Evolutionary conservation across 2,113 vertebrate genomes (phyloP).

Genomic region (Melanerpes aurifrons): DNA sequence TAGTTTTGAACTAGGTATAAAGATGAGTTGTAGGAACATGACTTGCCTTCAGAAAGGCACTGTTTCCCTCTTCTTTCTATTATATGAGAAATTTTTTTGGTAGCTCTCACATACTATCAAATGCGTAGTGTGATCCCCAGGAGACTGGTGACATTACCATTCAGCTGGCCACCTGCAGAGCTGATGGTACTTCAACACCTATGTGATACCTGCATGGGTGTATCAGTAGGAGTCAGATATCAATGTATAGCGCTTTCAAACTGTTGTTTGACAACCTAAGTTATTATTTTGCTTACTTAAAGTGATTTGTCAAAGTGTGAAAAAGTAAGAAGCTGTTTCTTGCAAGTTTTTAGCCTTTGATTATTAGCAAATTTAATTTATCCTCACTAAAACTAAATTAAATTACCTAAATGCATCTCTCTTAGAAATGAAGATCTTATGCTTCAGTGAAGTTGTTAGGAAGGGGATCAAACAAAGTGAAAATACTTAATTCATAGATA

Average conservation of each 20-base stretch:
- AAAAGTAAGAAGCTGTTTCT: background rate
- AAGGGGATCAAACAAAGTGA: background rate
- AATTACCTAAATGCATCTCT: background rate
- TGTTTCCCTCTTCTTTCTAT: background rate
- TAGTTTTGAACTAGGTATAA: background rate
- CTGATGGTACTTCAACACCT: background rate
- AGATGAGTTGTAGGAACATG: background rate
- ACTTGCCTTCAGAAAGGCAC: background rate
- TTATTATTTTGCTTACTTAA: background rate
- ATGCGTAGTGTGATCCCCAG: background rate
- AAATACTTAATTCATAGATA: slow-evolving; percentile 38
- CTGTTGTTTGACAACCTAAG: background rate
- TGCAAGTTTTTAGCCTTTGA: background rate
- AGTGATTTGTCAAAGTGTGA: background rate
- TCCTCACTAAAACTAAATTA: background rate
- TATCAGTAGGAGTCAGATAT: background rate
- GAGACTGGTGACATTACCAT: background rate
- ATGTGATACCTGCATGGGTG: background rate
- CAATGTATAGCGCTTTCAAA: background rate
- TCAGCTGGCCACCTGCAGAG: background rate
- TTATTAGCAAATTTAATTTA: background rate
- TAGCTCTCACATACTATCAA: background rate
- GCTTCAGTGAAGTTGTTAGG: background rate
- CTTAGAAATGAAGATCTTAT: background rate
- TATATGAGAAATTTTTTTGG: background rate